Percentiles rank a stretch among this genome's conserved stretches.
phyloP scores from a whole-genome alignment of 2,888 invertebrate genomes.

The Gandaritis pyraliata region DNA sequence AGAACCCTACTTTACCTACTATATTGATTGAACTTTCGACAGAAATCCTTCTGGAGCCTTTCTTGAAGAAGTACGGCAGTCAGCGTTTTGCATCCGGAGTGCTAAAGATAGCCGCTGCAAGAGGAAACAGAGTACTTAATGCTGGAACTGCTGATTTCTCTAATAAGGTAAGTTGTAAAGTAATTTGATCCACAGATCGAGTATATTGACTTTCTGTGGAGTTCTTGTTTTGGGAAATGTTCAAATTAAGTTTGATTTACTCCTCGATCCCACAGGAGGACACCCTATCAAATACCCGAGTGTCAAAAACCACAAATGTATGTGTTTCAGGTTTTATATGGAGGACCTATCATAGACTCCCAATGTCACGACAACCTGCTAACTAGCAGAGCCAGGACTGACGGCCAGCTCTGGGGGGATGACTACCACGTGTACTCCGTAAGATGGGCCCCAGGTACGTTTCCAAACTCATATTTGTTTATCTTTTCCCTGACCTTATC shows the following conservation, averaged over 20 bases:
- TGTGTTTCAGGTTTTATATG: conserved; percentile 67
- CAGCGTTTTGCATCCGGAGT: conserved; percentile 86
- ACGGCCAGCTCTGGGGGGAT: conserved; percentile 74
- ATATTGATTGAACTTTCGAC: conserved; percentile 16
- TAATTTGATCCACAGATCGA: too few species aligned
- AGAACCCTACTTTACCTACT: too few species aligned
- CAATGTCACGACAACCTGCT: conserved; percentile 65
- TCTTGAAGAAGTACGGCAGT: conserved; percentile 84
- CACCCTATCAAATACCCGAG: too few species aligned
- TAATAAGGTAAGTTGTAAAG: conserved; percentile 53
- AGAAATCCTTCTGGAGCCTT: conserved; percentile 86
- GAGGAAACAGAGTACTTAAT: conserved; percentile 84
- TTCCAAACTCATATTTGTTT: background rate
- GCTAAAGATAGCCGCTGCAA: conserved; percentile 88
- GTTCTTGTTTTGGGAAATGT: background rate
- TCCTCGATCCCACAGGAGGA: too few species aligned
- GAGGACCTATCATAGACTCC: conserved; percentile 74
- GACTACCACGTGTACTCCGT: conserved; percentile 87
- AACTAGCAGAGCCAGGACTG: conserved; percentile 45
- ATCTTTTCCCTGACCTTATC: too few species aligned
- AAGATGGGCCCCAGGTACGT: conserved; percentile 86
- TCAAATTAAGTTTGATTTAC: too few species aligned
- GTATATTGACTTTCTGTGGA: too few species aligned
- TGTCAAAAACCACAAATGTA: too few species aligned
- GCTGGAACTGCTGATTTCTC: conserved; percentile 59